Percentiles rank a stretch among this genome's conserved stretches.
Evolutionary conservation across 2,888 invertebrate genomes (phyloP).

Genomic region (Drosophila paucipuncta): DNA sequence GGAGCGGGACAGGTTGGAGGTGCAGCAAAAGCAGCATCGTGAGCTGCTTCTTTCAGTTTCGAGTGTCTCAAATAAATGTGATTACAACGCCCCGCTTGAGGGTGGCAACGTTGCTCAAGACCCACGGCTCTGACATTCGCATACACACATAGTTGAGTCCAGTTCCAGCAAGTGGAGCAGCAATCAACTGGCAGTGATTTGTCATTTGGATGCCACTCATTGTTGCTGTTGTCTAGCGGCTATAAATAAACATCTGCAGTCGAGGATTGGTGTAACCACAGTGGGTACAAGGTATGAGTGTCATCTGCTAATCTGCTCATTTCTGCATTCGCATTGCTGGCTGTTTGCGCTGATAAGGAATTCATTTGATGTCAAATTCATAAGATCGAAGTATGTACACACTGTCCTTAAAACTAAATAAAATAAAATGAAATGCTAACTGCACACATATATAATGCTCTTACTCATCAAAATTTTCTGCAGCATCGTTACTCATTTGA

Average conservation of each 20-base stretch:
- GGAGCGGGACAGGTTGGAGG: constrained; percentile 1
- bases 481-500: not conserved
- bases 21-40: constrained; percentile 4
- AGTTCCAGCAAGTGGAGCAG: not conserved
- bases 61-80: constrained; percentile 78
- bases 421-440: too few species aligned
- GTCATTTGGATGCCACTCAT: constrained; percentile 65
- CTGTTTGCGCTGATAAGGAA: constrained; percentile 1
- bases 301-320: constrained; percentile 16
- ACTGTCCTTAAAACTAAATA: not conserved
- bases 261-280: constrained; percentile 24
- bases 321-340: constrained; percentile 14
- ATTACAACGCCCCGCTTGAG: constrained; percentile 58
- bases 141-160: not conserved
- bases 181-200: constrained; percentile 64
- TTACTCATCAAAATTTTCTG: not conserved
- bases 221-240: constrained; percentile 35
- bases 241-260: constrained; percentile 71
- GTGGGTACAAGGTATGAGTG: constrained; percentile 15
- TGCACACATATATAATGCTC: too few species aligned
- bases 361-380: not conserved
- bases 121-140: not conserved
- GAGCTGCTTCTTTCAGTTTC: constrained; percentile 19
- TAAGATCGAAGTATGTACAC: constrained; percentile 15
- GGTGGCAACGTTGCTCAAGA: constrained; percentile 25